Conservation (phyloP, 2,113 vertebrate species). For the Procavia capensis region DNA sequence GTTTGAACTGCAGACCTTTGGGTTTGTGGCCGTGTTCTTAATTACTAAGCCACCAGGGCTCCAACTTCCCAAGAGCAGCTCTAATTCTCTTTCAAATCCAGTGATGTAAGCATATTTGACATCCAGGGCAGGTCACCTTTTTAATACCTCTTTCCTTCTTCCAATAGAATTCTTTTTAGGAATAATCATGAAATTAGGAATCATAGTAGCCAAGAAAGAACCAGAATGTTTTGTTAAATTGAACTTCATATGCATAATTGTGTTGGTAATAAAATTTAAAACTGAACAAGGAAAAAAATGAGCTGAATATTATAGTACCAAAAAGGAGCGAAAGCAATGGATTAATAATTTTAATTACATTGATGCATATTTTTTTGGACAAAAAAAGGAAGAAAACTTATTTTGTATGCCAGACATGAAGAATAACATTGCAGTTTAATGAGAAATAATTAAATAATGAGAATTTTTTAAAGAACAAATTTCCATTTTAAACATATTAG, state of each 20-base stretch:
- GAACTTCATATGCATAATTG: not conserved
- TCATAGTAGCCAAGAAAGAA: constrained; percentile 34
- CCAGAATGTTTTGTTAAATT: constrained; percentile 48
- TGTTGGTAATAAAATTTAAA: constrained; percentile 14
- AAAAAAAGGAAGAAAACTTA: not conserved
- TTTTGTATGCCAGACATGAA: not conserved
- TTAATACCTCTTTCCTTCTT: not conserved
- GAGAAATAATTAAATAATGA: not conserved
- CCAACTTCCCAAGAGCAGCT: constrained; percentile 20
- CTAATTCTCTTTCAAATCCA: constrained; percentile 56
- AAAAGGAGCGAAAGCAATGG: not conserved
- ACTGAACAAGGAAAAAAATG: constrained; percentile 1
- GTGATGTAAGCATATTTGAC: constrained; percentile 11
- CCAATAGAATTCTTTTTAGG: constrained; percentile 26
- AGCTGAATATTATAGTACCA: not conserved
- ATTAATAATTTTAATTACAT: constrained; percentile 22
- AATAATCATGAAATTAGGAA: constrained; percentile 53
- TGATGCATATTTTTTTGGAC: not conserved
- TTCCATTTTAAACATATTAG: not conserved
- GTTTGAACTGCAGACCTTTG: no score
- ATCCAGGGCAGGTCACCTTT: constrained; percentile 27
- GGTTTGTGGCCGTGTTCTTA: no score
- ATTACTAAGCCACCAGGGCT: no score
- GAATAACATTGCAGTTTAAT: not conserved
- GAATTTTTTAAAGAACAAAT: constrained; percentile 26